Conservation (phyloP, 2,797 vertebrate species). For the Ataeniobius toweri region DNA sequence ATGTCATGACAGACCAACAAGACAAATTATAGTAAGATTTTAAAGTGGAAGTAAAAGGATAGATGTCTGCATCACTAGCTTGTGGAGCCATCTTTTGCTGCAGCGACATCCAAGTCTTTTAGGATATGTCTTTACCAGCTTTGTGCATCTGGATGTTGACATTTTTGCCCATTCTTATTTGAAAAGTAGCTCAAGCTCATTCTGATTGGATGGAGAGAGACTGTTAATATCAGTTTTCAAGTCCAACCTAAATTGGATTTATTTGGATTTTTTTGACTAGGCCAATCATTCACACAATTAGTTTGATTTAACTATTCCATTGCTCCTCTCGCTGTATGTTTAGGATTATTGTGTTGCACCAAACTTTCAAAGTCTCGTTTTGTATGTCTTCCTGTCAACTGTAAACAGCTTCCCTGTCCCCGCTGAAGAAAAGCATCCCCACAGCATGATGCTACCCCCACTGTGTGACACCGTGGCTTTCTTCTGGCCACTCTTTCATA, state of each 20-base stretch:
- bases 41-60: not conserved
- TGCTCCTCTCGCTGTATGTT: not conserved
- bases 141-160: too few species aligned
- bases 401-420: not conserved
- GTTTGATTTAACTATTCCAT: not conserved
- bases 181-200: too few species aligned
- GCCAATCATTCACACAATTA: not conserved
- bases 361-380: not conserved
- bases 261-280: not conserved
- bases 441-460: not conserved
- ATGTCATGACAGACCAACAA: not conserved
- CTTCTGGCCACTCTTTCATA: not conserved
- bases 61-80: too few species aligned
- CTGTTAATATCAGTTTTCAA: too few species aligned
- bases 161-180: too few species aligned
- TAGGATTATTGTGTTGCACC: not conserved
- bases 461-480: not conserved
- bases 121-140: too few species aligned
- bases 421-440: not conserved
- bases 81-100: not conserved
- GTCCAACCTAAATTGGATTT: not conserved
- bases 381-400: not conserved
- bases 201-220: too few species aligned
- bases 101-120: not conserved
- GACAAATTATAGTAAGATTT: too few species aligned